Percentiles rank a stretch among this genome's conserved stretches.
These are phyloP conservation scores for Arremon aurantiirostris DNA, from an alignment of 2,797 vertebrate genomes.

Conservation along the genomic window DNA sequence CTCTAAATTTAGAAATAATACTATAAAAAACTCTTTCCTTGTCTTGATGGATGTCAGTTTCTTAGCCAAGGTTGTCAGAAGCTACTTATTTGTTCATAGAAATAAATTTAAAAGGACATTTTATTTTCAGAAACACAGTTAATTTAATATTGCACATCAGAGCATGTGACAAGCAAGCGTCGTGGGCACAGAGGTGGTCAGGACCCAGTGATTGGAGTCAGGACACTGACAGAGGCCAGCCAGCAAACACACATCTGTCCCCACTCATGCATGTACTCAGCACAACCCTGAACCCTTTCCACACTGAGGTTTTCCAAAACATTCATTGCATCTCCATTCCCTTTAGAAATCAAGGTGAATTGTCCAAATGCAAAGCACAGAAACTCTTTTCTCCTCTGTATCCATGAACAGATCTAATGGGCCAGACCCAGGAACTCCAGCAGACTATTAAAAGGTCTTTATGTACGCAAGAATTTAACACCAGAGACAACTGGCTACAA, in stretches of 20 bases:
- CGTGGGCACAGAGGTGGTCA: background rate
- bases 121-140: background rate
- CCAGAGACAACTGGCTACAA: background rate
- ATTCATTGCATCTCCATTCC: background rate
- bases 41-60: background rate
- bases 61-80: constrained; percentile 1
- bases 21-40: background rate
- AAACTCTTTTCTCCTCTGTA: background rate
- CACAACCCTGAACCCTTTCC: background rate
- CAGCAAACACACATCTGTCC: background rate
- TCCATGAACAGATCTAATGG: background rate
- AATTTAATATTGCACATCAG: background rate
- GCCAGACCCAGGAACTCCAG: background rate
- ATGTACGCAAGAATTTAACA: background rate
- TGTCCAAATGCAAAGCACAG: background rate
- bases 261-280: background rate
- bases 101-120: background rate
- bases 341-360: background rate
- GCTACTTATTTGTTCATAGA: background rate
- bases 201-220: background rate
- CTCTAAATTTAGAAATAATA: constrained; percentile 41
- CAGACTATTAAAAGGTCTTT: background rate
- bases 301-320: background rate
- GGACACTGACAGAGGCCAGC: background rate
- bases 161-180: background rate